Conservation (phyloP, 2,797 vertebrate species). For the Anabacerthia variegaticeps region DNA sequence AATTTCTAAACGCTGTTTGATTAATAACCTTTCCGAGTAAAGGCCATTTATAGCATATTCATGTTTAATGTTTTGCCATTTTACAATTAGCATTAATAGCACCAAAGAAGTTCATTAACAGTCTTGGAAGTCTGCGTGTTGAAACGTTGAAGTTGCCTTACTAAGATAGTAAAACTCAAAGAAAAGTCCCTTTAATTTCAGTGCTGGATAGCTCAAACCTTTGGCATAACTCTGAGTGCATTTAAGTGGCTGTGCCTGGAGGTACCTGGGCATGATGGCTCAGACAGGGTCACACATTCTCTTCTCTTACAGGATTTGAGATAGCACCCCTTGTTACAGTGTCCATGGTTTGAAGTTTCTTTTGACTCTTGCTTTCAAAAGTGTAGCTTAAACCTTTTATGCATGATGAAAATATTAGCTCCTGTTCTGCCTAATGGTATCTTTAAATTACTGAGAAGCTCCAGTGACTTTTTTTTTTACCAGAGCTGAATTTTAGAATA, state of each 20-base stretch:
- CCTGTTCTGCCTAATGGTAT: background rate
- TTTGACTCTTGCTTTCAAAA: background rate
- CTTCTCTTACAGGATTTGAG: background rate
- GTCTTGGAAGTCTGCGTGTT: background rate
- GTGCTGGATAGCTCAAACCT: background rate
- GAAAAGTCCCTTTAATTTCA: background rate
- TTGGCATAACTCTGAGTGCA: background rate
- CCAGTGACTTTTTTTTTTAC: background rate
- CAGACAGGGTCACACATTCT: accelerated
- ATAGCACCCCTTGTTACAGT: background rate
- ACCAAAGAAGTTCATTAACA: background rate
- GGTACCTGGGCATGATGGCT: background rate
- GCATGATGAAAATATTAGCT: background rate
- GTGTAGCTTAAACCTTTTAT: background rate
- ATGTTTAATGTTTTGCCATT: background rate
- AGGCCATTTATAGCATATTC: background rate
- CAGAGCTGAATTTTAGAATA: background rate
- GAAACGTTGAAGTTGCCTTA: background rate
- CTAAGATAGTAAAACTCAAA: background rate
- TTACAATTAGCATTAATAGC: background rate
- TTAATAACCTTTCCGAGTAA: background rate
- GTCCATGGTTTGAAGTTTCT: background rate
- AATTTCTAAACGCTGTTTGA: background rate
- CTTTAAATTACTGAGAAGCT: background rate
- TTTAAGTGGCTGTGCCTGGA: background rate